Evolutionary conservation across 2,888 invertebrate species (phyloP).

Genomic region (Arrhopalites spinosus): DNA sequence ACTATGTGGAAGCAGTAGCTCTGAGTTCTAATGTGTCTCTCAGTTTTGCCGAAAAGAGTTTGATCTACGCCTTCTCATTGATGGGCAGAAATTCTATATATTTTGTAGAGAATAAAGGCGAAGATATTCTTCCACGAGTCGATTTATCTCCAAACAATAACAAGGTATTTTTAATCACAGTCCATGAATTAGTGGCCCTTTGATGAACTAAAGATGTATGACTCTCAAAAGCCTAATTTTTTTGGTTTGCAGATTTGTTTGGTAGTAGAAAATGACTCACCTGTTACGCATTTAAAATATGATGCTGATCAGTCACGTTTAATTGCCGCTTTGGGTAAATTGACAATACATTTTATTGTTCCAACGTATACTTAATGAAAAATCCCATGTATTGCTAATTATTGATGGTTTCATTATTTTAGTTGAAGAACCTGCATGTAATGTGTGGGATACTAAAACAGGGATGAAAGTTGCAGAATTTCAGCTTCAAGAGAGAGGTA

Average conservation of each 20-base stretch:
- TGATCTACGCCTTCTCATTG: conserved; percentile 28
- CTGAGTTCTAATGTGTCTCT: conserved; percentile 17
- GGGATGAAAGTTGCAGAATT: conserved; percentile 66
- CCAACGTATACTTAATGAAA: too few relatives aligned
- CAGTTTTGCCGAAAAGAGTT: conserved; percentile 12
- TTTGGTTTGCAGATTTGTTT: conserved; percentile 14
- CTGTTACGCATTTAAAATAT: conserved; percentile 63
- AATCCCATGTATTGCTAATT: too few relatives aligned
- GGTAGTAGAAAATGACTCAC: conserved; percentile 21
- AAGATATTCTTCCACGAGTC: not conserved
- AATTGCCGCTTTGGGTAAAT: conserved; percentile 61
- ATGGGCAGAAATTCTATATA: conserved; percentile 4
- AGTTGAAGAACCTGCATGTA: conserved; percentile 76
- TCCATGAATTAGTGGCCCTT: too few relatives aligned
- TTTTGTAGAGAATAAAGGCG: conserved; percentile 22
- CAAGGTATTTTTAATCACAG: not conserved
- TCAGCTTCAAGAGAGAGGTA: conserved; percentile 59
- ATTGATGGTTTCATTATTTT: conserved; percentile 62
- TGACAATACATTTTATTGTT: too few relatives aligned
- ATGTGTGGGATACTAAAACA: conserved; percentile 67
- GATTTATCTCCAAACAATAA: not conserved
- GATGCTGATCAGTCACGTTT: conserved; percentile 69
- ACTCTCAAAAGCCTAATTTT: too few relatives aligned
- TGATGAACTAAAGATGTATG: too few relatives aligned
- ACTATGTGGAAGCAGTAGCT: conserved; percentile 4